Percentiles rank a stretch among this genome's conserved stretches.
Evolutionary conservation across 2,888 invertebrate species (phyloP).

Genomic region (Philereme vetulata): DNA sequence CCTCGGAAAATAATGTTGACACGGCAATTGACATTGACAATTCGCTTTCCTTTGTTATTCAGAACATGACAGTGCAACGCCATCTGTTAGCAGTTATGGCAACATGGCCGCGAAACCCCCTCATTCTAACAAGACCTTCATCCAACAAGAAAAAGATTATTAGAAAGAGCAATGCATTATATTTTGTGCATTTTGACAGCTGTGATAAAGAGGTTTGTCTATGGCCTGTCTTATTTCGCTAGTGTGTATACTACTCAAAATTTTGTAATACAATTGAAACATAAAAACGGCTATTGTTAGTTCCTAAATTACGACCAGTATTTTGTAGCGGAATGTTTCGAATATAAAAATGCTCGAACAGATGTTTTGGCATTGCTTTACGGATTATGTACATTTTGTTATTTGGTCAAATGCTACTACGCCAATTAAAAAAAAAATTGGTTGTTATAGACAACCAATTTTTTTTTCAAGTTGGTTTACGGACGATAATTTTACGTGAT

Average conservation of each 20-base stretch:
- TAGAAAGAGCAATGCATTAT: slow-evolving; percentile 73
- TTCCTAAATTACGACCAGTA: slow-evolving; percentile 82
- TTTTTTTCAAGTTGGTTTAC: too few species aligned
- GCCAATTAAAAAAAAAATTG: too few species aligned
- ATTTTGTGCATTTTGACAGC: slow-evolving; percentile 77
- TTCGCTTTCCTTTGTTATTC: too few species aligned
- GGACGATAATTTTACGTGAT: too few species aligned
- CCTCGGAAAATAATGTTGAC: too few species aligned
- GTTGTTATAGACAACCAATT: too few species aligned
- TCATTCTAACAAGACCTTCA: neutral
- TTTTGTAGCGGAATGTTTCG: slow-evolving; percentile 58
- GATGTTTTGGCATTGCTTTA: slow-evolving; percentile 4
- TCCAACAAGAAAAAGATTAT: slow-evolving; percentile 39
- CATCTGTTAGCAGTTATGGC: too few species aligned
- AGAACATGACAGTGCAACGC: too few species aligned
- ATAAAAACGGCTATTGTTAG: slow-evolving; percentile 66
- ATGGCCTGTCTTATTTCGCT: slow-evolving; percentile 61
- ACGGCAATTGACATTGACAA: too few species aligned
- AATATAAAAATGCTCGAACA: slow-evolving; percentile 16
- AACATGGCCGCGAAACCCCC: too few species aligned
- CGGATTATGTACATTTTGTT: slow-evolving; percentile 5
- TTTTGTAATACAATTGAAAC: slow-evolving; percentile 42
- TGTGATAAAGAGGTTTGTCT: slow-evolving; percentile 82
- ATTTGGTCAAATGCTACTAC: neutral
- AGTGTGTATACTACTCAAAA: slow-evolving; percentile 45